Evolutionary conservation across 1,140 invertebrate genomes (phyloP).

Genomic region (Hypothenemus hampei): DNA sequence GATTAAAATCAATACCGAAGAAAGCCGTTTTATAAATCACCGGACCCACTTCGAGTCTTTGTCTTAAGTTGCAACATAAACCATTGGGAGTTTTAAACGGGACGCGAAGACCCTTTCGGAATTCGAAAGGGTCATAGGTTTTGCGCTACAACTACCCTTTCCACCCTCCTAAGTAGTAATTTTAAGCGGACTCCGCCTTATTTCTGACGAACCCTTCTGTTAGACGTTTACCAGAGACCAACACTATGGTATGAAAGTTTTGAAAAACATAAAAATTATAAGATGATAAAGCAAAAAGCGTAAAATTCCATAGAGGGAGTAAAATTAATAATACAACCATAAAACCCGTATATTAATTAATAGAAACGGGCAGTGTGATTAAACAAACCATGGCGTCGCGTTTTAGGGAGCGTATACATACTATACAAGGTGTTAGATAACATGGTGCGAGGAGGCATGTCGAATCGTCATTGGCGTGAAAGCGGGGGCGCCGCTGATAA

Average conservation of each 20-base stretch:
- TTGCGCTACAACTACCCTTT: slow-evolving; percentile 36
- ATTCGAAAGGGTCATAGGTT: slow-evolving; percentile 24
- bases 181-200: slow-evolving; percentile 21
- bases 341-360: slow-evolving; percentile 22
- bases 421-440: slow-evolving; percentile 28
- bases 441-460: slow-evolving; percentile 24
- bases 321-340: slow-evolving; percentile 12
- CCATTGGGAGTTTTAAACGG: slow-evolving; percentile 17
- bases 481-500: slow-evolving; percentile 24
- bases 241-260: too few relatives aligned
- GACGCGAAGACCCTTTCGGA: slow-evolving; percentile 10
- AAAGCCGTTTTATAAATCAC: slow-evolving; percentile 13
- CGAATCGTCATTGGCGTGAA: slow-evolving; percentile 30
- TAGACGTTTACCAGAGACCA: too few relatives aligned
- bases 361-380: slow-evolving; percentile 9
- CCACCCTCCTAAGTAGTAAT: slow-evolving; percentile 33
- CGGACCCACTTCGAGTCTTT: slow-evolving; percentile 5
- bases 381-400: slow-evolving; percentile 21
- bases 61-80: slow-evolving; percentile 22
- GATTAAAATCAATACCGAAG: background rate
- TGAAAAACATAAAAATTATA: too few relatives aligned
- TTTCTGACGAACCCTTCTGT: slow-evolving; percentile 29
- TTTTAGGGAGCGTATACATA: slow-evolving; percentile 13
- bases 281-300: too few relatives aligned
- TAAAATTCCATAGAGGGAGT: too few relatives aligned